Evolutionary conservation across 2,113 vertebrate genomes (phyloP).

Genomic region (Chlamydotis undulata): DNA sequence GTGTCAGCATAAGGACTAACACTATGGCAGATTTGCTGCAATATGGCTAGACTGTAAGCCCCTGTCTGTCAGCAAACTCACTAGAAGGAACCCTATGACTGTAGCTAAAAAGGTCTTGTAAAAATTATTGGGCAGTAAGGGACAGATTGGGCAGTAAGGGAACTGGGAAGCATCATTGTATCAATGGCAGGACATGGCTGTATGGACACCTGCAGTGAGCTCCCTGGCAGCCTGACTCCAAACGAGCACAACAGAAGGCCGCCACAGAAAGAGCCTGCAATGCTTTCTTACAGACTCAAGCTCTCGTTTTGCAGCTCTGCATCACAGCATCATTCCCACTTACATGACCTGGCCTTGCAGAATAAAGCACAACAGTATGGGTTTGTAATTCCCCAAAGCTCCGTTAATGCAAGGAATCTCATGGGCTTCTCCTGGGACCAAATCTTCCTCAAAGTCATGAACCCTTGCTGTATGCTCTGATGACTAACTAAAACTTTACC

Average conservation of each 20-base stretch:
- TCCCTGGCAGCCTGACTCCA: not conserved
- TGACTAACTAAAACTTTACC: not conserved
- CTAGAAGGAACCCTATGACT: slow-evolving; percentile 1
- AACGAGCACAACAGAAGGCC: not conserved
- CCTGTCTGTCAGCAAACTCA: slow-evolving; percentile 30
- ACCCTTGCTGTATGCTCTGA: not conserved
- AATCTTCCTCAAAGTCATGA: not conserved
- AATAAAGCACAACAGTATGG: not conserved
- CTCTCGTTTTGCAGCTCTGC: not conserved
- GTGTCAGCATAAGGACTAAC: slow-evolving; percentile 62
- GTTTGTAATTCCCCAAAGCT: not conserved
- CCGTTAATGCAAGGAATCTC: not conserved
- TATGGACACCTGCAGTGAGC: not conserved
- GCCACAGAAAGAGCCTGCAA: not conserved
- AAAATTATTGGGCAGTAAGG: slow-evolving; percentile 16
- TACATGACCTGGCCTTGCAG: not conserved
- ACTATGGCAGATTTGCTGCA: slow-evolving; percentile 52
- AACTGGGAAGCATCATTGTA: not conserved
- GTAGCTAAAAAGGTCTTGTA: slow-evolving; percentile 44
- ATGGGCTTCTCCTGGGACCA: not conserved
- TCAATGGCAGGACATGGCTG: not conserved
- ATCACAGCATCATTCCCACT: not conserved
- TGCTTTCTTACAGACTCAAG: not conserved
- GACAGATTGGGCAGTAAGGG: not conserved
- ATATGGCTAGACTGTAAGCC: slow-evolving; percentile 6